Percentiles rank a stretch among this genome's conserved stretches.
Evolutionary conservation across 2,797 vertebrate genomes (phyloP).

Genomic region (Allobates femoralis): DNA sequence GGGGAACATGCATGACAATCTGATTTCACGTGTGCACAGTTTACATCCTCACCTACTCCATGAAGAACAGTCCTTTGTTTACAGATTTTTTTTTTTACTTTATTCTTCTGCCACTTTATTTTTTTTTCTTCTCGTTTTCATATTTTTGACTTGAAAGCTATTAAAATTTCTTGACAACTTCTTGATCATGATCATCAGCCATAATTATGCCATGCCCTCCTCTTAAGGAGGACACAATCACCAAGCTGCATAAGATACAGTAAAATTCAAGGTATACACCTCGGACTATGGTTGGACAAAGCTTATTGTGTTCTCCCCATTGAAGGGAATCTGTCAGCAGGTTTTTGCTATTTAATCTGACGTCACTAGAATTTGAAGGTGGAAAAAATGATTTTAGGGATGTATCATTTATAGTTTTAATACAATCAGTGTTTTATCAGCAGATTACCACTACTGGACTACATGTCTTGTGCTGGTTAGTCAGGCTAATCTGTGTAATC

Average conservation of each 20-base stretch:
- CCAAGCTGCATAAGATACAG: background rate
- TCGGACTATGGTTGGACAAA: too few relatives aligned
- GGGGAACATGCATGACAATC: constrained; percentile 53
- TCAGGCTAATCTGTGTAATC: too few relatives aligned
- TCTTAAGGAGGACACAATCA: background rate
- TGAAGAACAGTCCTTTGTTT: background rate
- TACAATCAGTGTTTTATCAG: too few relatives aligned
- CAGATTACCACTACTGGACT: too few relatives aligned
- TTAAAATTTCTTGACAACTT: background rate
- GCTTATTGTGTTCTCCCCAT: too few relatives aligned
- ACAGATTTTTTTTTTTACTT: background rate
- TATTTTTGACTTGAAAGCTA: background rate
- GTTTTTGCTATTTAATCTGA: too few relatives aligned
- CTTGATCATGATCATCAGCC: background rate
- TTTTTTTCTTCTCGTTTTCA: background rate
- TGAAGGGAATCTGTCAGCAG: too few relatives aligned
- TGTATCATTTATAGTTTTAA: too few relatives aligned
- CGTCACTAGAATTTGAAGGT: too few relatives aligned
- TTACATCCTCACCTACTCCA: background rate
- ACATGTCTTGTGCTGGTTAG: too few relatives aligned
- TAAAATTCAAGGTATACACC: background rate
- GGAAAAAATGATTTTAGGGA: too few relatives aligned
- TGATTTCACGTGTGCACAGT: constrained; percentile 11
- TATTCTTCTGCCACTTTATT: background rate
- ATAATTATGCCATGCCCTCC: background rate